Evolutionary conservation across 2,888 invertebrate genomes (phyloP).

Genomic region (Callyntrura sp.): DNA sequence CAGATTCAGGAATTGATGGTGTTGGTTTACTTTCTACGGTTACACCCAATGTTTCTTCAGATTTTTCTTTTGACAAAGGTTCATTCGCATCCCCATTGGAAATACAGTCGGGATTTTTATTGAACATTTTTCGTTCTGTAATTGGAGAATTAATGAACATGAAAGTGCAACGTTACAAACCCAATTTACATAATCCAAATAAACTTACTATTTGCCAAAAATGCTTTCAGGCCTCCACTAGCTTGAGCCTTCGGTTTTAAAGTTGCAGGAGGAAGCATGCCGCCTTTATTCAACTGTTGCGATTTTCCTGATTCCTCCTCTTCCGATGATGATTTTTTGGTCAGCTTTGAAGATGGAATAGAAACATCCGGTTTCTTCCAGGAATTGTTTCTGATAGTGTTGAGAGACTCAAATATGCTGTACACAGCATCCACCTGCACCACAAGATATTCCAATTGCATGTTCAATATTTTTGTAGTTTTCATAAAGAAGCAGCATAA

Average conservation of each 20-base stretch:
- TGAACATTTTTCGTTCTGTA: conserved; percentile 47
- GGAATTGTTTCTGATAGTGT: conserved; percentile 52
- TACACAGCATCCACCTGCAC: conserved; percentile 75
- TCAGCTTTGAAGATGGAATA: neutral
- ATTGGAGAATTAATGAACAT: neutral
- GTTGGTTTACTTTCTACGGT: neutral
- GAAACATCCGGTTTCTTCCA: conserved; percentile 58
- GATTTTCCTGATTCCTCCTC: neutral
- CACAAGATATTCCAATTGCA: too few species aligned
- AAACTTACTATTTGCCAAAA: conserved; percentile 67
- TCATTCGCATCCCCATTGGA: neutral
- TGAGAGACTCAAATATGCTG: conserved; percentile 61
- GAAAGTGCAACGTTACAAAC: neutral
- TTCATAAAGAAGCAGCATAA: too few species aligned
- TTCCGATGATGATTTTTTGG: neutral
- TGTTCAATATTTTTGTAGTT: too few species aligned
- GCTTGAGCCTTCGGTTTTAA: conserved; percentile 44
- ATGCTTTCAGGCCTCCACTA: conserved; percentile 63
- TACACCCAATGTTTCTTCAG: neutral
- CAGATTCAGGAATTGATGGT: neutral
- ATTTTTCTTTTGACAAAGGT: neutral
- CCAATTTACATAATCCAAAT: neutral
- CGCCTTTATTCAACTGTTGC: neutral
- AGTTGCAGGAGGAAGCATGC: neutral
- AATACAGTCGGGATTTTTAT: neutral